Evolutionary conservation across 1,140 invertebrate genomes (phyloP).

Genomic region (Hypsibius dujardini): DNA sequence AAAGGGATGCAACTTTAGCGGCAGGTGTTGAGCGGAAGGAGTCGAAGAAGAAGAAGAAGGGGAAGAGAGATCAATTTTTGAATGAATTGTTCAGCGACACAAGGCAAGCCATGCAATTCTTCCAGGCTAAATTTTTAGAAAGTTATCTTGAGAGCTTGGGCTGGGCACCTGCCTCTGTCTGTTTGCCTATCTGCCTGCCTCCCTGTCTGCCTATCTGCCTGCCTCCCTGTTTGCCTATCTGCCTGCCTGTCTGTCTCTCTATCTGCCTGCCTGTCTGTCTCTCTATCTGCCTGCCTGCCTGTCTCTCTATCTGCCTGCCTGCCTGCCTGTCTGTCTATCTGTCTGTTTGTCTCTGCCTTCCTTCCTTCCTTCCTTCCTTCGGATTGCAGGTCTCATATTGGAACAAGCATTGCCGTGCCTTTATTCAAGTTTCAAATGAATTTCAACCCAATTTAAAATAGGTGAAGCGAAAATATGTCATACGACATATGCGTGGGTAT

Average conservation of each 20-base stretch:
- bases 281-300: background rate
- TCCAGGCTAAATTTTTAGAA: background rate
- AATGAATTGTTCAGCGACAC: background rate
- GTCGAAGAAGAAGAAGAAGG: too few relatives aligned
- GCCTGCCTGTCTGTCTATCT: background rate
- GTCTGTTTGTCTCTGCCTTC: conserved; percentile 56
- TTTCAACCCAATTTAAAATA: conserved; percentile 3
- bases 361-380: background rate
- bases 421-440: background rate
- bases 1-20: background rate
- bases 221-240: too few relatives aligned
- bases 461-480: background rate
- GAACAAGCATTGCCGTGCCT: background rate
- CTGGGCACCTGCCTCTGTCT: background rate
- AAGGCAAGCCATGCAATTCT: background rate
- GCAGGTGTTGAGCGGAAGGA: background rate
- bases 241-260: too few relatives aligned
- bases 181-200: background rate
- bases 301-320: background rate
- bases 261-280: background rate
- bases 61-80: background rate
- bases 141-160: background rate
- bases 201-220: too few relatives aligned
- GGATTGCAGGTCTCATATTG: background rate
- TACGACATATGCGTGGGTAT: too few relatives aligned